A percentile compares a stretch with the other conserved stretches of the same genome.
These are phyloP conservation scores for Pseudomyrmex gracilis DNA, from an alignment of 1,140 invertebrate genomes.

Conservation along the genomic window DNA sequence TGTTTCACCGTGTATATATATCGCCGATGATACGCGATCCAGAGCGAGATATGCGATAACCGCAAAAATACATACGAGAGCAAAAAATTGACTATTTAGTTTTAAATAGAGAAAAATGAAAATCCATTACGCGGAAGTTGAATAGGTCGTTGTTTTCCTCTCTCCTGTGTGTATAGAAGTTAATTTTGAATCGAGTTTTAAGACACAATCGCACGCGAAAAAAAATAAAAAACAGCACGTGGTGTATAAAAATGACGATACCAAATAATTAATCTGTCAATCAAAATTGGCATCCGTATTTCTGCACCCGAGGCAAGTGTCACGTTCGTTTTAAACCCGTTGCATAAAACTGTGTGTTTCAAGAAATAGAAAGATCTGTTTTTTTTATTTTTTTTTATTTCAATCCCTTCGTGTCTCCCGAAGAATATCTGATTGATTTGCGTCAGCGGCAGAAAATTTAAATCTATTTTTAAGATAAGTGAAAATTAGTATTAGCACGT, in stretches of 20 bases:
- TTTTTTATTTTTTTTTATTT: neutral
- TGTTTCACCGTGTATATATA: neutral
- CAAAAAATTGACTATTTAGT: too few species aligned
- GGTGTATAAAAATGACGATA: neutral
- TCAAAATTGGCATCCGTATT: neutral
- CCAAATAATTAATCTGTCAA: slow-evolving; percentile 3
- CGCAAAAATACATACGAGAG: too few species aligned
- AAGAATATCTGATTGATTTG: too few species aligned
- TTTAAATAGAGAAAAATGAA: too few species aligned
- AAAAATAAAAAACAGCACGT: too few species aligned
- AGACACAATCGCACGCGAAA: neutral
- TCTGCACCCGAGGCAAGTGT: neutral
- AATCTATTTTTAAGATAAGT: neutral
- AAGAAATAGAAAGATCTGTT: neutral
- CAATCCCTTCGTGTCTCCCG: too few species aligned
- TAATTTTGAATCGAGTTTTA: neutral
- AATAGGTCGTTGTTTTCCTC: too few species aligned
- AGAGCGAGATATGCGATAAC: too few species aligned
- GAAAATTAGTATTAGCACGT: neutral
- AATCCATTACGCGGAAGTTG: too few species aligned
- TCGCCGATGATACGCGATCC: too few species aligned
- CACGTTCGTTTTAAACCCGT: neutral
- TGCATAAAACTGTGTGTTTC: neutral
- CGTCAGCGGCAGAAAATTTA: too few species aligned
- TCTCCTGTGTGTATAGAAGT: neutral